Conservation (phyloP, 2,113 vertebrate genomes). For the Prunella fulvescens region DNA sequence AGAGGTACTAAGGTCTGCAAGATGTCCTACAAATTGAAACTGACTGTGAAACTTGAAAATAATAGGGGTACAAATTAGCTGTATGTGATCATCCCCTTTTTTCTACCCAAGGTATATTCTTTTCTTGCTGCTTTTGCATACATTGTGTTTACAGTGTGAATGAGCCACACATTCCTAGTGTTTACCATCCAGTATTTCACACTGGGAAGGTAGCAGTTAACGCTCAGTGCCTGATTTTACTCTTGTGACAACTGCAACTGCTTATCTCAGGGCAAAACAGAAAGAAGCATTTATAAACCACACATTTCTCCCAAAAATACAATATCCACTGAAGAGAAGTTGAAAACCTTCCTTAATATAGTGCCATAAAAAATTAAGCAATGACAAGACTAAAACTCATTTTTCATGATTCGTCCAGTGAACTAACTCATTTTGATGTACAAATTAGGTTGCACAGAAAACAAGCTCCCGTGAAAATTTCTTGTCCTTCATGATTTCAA, state of each 20-base stretch:
- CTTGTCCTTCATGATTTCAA: background rate
- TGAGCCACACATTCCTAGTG: background rate
- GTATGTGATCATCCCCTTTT: conserved; percentile 44
- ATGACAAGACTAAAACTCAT: background rate
- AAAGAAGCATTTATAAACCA: background rate
- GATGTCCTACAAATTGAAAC: conserved; percentile 60
- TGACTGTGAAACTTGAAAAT: conserved; percentile 33
- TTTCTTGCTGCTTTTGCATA: conserved; percentile 23
- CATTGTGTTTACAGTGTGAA: background rate
- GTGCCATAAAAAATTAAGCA: background rate
- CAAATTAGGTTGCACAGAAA: conserved; percentile 5
- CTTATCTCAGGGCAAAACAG: background rate
- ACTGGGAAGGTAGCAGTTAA: background rate
- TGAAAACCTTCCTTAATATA: conserved; percentile 29
- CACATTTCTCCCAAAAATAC: background rate
- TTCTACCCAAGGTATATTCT: conserved; percentile 38
- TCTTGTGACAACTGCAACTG: background rate
- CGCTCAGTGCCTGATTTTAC: background rate
- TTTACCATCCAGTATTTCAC: background rate
- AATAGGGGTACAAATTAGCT: conserved; percentile 59
- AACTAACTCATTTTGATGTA: background rate
- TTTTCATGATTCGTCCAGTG: background rate
- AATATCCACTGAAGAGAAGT: background rate
- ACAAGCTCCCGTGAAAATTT: conserved; percentile 8
- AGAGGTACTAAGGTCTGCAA: conserved; percentile 45